Evolutionary conservation across 2,888 invertebrate species (phyloP), one percentile per base, ranked within the genome.

Genomic region (Amiota communis): DNA sequence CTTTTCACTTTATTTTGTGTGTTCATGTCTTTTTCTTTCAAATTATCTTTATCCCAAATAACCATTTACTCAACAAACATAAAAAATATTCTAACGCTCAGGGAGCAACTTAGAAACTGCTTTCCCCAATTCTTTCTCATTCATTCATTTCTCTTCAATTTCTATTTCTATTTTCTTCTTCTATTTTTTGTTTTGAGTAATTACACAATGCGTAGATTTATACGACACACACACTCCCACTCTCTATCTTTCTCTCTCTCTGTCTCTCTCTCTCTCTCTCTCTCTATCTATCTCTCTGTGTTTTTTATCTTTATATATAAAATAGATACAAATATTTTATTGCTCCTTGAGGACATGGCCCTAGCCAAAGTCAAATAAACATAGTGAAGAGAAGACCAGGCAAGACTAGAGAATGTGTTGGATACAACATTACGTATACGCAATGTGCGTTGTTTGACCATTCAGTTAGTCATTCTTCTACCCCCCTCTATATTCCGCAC

Each of bases 251-350:
- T 23, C 23, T 6, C 36, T 36, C 36, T 36, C 36, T 36, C 36
- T 6, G 6, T 36, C 36, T 36, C 36, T 6, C 2, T 36, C 36
- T 36, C 8, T 36, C 6, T 36, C 3, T 6, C 36, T 36, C 6
- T 23, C 1, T 3, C 6, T 36, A 36, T 23, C 23, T 23, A 23
- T 23, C 23, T 23, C 36, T 36, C 36, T 36, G 36, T 36, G 8
- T 36, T 36, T 36, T 6, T 36, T 36, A 36, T 36, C 36, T 36
- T 36, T 36, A 6, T 36, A 73, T 74, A 80, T 76, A 72, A 79
- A 80, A 79, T 81, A 81, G 86, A 86, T 82, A 86, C 79, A 83
- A 84, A 79, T 79, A 80, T 84, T 86, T 87, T 87, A 87, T 87
- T 86, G 83, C 80, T 78, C 86, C 86, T 84, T 71, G 70, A 87